phyloP scores from a whole-genome alignment of 30 jellyfish, hydroid and myxozoan genomes.

The Aurelia aurita complex sp. Pacific region DNA sequence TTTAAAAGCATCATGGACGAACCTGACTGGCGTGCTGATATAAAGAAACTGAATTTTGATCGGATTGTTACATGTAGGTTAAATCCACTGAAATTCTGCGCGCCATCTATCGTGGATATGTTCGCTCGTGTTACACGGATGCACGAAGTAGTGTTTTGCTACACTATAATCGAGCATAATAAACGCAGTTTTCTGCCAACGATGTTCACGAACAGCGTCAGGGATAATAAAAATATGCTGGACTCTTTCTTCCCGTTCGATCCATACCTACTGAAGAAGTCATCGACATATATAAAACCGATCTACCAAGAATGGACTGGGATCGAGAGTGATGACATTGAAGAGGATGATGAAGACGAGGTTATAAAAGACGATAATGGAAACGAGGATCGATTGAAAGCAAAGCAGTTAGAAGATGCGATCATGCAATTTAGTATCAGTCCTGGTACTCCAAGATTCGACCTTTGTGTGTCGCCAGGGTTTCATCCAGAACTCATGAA shows the following conservation, averaged over 20 bases:
- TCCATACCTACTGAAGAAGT: conserved; percentile 78
- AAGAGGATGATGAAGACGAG: conserved; percentile 24
- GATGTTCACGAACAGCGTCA: conserved; percentile 1
- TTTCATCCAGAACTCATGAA: conserved; percentile 57
- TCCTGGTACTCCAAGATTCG: conserved; percentile 67
- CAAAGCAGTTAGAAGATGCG: conserved; percentile 21
- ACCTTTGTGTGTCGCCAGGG: conserved; percentile 71
- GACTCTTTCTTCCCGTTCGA: conserved; percentile 89
- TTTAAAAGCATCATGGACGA: conserved; percentile 42
- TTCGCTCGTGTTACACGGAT: conserved; percentile 90
- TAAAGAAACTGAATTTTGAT: conserved; percentile 63
- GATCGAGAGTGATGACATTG: conserved; percentile 34
- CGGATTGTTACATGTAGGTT: conserved; percentile 70
- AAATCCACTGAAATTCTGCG: conserved; percentile 84
- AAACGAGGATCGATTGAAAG: conserved; percentile 35
- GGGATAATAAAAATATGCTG: conserved; percentile 45
- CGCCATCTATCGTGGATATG: conserved; percentile 79
- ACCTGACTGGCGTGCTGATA: conserved; percentile 53
- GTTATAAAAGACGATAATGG: conserved; percentile 47
- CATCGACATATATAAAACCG: conserved; percentile 46
- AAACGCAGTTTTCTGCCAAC: conserved; percentile 57
- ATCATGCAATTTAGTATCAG: conserved; percentile 33
- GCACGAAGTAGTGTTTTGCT: conserved; percentile 90
- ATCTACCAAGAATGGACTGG: conserved; percentile 80
- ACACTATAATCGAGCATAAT: conserved; percentile 89